These are phyloP conservation scores for Perdita meconis DNA, from an alignment of 2,888 invertebrate genomes.

Conservation along the genomic window DNA sequence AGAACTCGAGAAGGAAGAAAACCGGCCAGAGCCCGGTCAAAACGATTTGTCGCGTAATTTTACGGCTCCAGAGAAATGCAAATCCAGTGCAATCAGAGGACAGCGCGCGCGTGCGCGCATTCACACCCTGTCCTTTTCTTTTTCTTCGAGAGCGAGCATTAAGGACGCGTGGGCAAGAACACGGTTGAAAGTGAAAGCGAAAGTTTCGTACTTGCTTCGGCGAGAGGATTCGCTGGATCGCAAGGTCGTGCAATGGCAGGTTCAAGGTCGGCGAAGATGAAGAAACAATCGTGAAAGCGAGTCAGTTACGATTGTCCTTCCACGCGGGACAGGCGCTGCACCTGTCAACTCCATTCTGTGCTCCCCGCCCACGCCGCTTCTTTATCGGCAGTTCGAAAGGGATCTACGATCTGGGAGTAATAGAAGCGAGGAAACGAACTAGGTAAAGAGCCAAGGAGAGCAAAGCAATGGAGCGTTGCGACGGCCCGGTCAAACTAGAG, in stretches of 20 bases:
- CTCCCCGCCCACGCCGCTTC: conserved; percentile 24
- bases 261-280: conserved; percentile 62
- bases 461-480: no score
- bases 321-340: conserved; percentile 17
- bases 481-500: no score
- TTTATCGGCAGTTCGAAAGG: conserved; percentile 7
- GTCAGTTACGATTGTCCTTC: conserved; percentile 36
- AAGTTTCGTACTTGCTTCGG: conserved; percentile 61
- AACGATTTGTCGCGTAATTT: neutral
- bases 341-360: conserved; percentile 4
- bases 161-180: conserved; percentile 58
- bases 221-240: conserved; percentile 49
- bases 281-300: conserved; percentile 24
- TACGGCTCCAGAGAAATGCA: neutral
- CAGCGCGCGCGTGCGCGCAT: neutral
- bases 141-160: conserved; percentile 42
- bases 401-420: no score
- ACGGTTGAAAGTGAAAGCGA: conserved; percentile 59
- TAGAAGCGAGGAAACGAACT: no score
- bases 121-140: conserved; percentile 2
- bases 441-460: no score
- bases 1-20: neutral
- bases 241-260: conserved; percentile 62
- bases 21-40: neutral
- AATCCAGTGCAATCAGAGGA: neutral